Conservation (phyloP, 37 sponge, comb jelly and placozoan species). For the Cliona cf. orientalis region DNA sequence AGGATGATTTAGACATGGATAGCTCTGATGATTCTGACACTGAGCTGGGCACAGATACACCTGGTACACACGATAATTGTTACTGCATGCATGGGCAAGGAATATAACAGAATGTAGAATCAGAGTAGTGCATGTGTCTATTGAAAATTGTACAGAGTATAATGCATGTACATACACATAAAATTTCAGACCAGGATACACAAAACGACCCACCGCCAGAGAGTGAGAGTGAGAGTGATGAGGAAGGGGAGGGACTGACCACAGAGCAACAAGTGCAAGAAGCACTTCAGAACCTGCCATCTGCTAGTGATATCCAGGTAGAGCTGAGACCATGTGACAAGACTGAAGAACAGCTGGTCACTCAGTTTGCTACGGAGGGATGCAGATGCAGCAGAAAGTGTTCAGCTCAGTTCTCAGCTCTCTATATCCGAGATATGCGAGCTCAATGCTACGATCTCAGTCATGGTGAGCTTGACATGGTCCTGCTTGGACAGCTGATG, state of each 20-base stretch:
- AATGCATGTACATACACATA: no score
- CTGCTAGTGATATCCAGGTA: background rate
- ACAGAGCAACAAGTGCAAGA: background rate
- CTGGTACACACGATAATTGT: no score
- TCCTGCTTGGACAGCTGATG: conserved; percentile 10
- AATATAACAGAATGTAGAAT: no score
- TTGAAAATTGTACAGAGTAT: no score
- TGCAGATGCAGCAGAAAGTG: background rate
- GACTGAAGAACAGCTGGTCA: background rate
- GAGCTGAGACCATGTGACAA: background rate
- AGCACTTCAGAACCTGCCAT: background rate
- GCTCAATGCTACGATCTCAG: background rate
- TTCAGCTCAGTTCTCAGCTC: background rate
- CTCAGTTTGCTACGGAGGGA: background rate
- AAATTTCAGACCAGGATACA: no score
- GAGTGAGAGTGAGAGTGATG: background rate
- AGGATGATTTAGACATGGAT: no score
- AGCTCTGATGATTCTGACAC: no score
- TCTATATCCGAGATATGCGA: background rate
- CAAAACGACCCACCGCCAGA: no score
- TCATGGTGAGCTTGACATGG: conserved; percentile 14
- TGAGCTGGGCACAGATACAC: no score
- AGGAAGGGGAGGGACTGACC: background rate
- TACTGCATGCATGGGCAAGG: no score
- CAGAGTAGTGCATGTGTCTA: no score